These are phyloP conservation scores for Lagopus muta DNA, from an alignment of 2,113 vertebrate species.

Conservation along the genomic window DNA sequence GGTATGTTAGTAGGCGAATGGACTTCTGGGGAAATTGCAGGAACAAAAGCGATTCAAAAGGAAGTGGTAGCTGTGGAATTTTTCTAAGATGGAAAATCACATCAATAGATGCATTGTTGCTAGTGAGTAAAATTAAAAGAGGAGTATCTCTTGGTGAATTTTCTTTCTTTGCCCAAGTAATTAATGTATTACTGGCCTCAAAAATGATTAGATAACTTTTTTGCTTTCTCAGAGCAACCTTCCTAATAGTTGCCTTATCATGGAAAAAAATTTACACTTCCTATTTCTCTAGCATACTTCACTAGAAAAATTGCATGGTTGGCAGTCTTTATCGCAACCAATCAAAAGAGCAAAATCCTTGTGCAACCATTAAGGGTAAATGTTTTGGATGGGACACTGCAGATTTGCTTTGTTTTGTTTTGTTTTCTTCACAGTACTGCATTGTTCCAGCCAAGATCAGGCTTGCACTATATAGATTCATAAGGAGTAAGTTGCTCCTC, in stretches of 20 bases:
- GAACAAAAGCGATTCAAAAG: background rate
- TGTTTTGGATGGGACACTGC: background rate
- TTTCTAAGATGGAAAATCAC: background rate
- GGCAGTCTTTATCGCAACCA: background rate
- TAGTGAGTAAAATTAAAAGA: background rate
- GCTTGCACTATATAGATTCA: background rate
- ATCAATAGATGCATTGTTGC: background rate
- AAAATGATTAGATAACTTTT: background rate
- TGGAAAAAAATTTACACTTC: background rate
- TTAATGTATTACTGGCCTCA: background rate
- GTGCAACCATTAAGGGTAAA: slow-evolving; percentile 25
- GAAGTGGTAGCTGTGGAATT: background rate
- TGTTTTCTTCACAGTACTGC: background rate
- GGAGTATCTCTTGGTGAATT: background rate
- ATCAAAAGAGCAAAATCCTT: background rate
- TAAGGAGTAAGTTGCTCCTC: background rate
- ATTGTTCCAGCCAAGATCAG: slow-evolving; percentile 32
- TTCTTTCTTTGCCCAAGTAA: slow-evolving; percentile 4
- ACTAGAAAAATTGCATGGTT: background rate
- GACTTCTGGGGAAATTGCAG: background rate
- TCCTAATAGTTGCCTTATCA: background rate
- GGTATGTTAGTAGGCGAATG: background rate
- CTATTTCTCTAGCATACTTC: background rate
- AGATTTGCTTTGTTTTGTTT: slow-evolving; percentile 36
- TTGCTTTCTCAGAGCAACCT: background rate